Evolutionary conservation across 2,888 invertebrate genomes (phyloP).

Genomic region (Scaptomyza caliginosa): DNA sequence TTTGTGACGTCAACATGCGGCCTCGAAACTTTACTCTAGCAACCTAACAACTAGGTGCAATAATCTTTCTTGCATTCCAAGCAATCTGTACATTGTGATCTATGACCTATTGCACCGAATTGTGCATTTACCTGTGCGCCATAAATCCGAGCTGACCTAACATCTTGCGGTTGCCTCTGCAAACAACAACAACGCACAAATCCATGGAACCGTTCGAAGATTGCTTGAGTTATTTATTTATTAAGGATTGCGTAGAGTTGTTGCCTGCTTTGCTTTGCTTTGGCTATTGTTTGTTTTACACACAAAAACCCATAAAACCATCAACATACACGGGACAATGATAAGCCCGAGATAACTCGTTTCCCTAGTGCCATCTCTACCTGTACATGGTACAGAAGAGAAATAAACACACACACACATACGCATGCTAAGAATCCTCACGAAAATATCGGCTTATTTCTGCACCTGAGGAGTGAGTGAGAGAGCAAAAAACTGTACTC

Average conservation of each 20-base stretch:
- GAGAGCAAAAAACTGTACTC: slow-evolving; percentile 1
- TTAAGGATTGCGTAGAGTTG: slow-evolving; percentile 59
- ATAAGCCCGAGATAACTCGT: slow-evolving; percentile 70
- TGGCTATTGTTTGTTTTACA: slow-evolving; percentile 63
- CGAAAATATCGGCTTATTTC: slow-evolving; percentile 13
- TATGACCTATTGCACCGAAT: slow-evolving; percentile 18
- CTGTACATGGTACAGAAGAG: slow-evolving; percentile 18
- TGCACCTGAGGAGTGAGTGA: slow-evolving; percentile 24
- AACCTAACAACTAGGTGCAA: not conserved
- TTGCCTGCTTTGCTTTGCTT: slow-evolving; percentile 16
- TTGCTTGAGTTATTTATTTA: slow-evolving; percentile 67
- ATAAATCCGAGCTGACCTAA: slow-evolving; percentile 9
- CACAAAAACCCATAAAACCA: slow-evolving; percentile 65
- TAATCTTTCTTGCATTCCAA: not conserved
- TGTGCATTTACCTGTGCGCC: slow-evolving; percentile 4
- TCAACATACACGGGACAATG: slow-evolving; percentile 61
- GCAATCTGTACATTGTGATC: slow-evolving; percentile 11
- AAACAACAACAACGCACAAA: slow-evolving; percentile 31
- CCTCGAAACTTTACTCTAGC: not conserved
- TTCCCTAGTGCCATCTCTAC: slow-evolving; percentile 29
- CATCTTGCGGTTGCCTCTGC: slow-evolving; percentile 39
- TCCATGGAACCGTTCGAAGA: slow-evolving; percentile 1
- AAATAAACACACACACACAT: not conserved
- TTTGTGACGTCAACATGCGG: not conserved
- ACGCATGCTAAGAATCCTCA: not conserved